A percentile compares a stretch with the other conserved stretches of the same genome.
Conservation (phyloP, 1,140 invertebrate genomes). For the Aphelinus atriplicis region DNA sequence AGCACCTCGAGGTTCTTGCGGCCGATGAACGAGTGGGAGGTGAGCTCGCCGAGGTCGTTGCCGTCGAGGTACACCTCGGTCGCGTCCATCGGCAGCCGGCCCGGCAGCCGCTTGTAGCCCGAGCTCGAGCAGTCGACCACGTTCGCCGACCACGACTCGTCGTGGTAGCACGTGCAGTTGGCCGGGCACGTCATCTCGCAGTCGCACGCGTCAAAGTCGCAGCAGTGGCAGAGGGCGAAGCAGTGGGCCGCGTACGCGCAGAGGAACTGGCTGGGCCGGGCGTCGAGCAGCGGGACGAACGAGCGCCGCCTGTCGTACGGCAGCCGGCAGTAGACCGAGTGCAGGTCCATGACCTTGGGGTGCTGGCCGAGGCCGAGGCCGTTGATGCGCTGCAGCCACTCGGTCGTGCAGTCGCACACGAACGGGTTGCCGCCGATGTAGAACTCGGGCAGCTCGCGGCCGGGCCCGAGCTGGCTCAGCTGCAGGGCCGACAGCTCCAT, state of each 20-base stretch:
- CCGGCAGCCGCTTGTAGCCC: slow-evolving; percentile 77
- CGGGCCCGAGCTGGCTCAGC: slow-evolving; percentile 71
- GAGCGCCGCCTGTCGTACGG: slow-evolving; percentile 78
- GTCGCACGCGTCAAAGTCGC: slow-evolving; percentile 87
- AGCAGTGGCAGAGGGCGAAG: slow-evolving; percentile 85
- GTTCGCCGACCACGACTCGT: slow-evolving; percentile 87
- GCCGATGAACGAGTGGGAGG: slow-evolving; percentile 87
- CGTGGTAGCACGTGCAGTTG: slow-evolving; percentile 89
- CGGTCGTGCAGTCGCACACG: slow-evolving; percentile 86
- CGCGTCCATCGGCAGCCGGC: slow-evolving; percentile 88
- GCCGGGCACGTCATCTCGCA: slow-evolving; percentile 86
- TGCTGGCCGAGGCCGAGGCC: slow-evolving; percentile 76
- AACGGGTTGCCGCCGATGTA: slow-evolving; percentile 90
- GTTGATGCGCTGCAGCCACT: slow-evolving; percentile 88
- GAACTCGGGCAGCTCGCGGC: slow-evolving; percentile 79
- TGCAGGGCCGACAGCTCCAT: slow-evolving; percentile 83
- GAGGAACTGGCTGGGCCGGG: slow-evolving; percentile 80
- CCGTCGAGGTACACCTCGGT: slow-evolving; percentile 90
- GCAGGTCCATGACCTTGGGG: slow-evolving; percentile 83
- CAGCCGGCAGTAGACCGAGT: slow-evolving; percentile 83
- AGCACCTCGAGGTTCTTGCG: slow-evolving; percentile 85
- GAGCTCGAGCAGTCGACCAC: slow-evolving; percentile 88
- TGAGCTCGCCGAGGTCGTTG: slow-evolving; percentile 81
- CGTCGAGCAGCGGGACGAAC: slow-evolving; percentile 76
- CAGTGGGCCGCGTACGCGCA: slow-evolving; percentile 85